These are phyloP conservation scores for Prietella phreatophila DNA, from an alignment of 2,113 vertebrate species.

Conservation along the genomic window DNA sequence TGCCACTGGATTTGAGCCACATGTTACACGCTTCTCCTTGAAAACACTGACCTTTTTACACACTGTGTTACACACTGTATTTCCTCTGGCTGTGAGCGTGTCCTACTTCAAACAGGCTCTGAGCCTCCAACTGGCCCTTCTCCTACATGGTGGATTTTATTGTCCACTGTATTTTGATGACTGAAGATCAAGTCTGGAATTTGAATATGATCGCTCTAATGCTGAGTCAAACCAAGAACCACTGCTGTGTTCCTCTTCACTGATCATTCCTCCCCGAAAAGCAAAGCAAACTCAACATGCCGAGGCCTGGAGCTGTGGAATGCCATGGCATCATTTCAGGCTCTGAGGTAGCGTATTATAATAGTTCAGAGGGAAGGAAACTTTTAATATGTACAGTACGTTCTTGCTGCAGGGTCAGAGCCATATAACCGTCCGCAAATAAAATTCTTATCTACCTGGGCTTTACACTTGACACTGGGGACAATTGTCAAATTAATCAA, in stretches of 20 bases:
- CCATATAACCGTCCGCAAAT: constrained; percentile 63
- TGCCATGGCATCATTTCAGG: background rate
- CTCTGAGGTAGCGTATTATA: background rate
- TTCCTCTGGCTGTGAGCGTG: background rate
- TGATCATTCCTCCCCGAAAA: background rate
- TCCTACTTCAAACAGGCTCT: constrained; percentile 26
- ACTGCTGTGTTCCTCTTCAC: background rate
- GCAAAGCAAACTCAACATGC: background rate
- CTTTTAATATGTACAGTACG: constrained; percentile 44
- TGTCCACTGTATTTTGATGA: constrained; percentile 17
- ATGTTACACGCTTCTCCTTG: background rate
- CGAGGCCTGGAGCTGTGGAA: background rate
- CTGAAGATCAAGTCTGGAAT: constrained; percentile 30
- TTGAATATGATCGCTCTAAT: background rate
- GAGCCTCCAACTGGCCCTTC: constrained; percentile 22
- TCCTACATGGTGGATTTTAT: constrained; percentile 13
- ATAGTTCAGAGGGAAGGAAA: constrained; percentile 20
- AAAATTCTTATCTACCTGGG: constrained; percentile 66
- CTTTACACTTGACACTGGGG: constrained; percentile 63
- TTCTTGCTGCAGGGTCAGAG: constrained; percentile 63
- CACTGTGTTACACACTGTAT: background rate
- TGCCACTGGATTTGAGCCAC: background rate
- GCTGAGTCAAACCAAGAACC: background rate
- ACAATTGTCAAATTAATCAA: constrained; percentile 74
- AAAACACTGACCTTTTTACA: background rate